Evolutionary conservation across 2,113 vertebrate species (phyloP).

Genomic region (Vulpes lagopus): DNA sequence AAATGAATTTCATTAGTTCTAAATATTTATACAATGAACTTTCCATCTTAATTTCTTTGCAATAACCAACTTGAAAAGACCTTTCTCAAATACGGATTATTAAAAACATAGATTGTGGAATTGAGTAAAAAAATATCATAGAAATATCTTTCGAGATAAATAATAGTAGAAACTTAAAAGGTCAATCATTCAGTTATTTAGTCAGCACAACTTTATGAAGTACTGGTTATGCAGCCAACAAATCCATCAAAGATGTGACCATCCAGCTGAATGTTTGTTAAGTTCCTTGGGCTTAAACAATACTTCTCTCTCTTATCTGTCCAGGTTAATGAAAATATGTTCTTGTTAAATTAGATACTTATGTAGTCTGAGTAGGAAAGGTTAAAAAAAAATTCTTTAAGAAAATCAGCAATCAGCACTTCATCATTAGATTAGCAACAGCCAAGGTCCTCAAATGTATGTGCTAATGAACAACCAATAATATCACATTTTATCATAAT

Average conservation of each 20-base stretch:
- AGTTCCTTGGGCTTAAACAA: background rate
- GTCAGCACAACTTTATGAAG: constrained; percentile 1
- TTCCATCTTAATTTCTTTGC: background rate
- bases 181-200: background rate
- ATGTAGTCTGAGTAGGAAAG: background rate
- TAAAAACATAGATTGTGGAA: constrained; percentile 7
- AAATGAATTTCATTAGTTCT: background rate
- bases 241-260: background rate
- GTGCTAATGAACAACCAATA: background rate
- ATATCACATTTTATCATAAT: constrained; percentile 12
- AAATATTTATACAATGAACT: background rate
- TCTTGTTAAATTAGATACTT: background rate
- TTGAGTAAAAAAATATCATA: background rate
- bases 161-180: constrained; percentile 1
- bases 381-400: background rate
- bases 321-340: background rate
- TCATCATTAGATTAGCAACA: constrained; percentile 7
- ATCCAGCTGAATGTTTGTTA: background rate
- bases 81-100: background rate
- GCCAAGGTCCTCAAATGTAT: background rate
- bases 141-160: background rate
- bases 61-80: background rate
- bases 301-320: background rate
- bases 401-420: constrained; percentile 14
- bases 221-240: background rate